Evolutionary conservation across 2,797 vertebrate species (phyloP), one percentile per base, ranked within the genome.

Genomic region (Pempheris klunzingeri): DNA sequence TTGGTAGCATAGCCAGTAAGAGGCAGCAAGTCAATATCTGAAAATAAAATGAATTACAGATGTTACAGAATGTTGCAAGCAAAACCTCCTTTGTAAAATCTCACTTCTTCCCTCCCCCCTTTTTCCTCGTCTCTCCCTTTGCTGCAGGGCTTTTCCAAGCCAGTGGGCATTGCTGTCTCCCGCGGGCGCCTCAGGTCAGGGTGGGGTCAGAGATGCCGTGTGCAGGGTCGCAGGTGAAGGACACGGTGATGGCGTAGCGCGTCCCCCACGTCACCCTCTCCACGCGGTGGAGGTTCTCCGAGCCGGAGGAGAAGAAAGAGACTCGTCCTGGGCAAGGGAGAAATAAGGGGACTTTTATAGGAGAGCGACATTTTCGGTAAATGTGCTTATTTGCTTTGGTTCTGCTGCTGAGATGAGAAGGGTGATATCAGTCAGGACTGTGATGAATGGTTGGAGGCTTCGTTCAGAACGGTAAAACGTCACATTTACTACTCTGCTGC

Each of bases 221-320:
- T 63, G 93, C 92, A 0, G 97, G 97, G 93, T 98, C 95, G 57
- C 98, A 99, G 22, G 96, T 98, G 91, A 99, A 99, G 88, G 98
- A 99, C 80, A 99, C 97, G 15, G 97, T 99, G 94, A 99, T 94
- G 90, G 97, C 97, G 0, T 95, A 98, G 55, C 97, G 96, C 3
- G 97, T 97, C 65, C 97, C 97, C 97, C 97, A 98, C 2, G 17
- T 83, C 9, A 99, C 97, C 92, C 95, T 97, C 90, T 99, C 98
- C 77, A 99, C 98, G 0, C 95, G 96, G 79, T 99, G 98, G 58
- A 99, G 94, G 90, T 99, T 99, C 93, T 99, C 98, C 0, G 98
- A 97, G 13, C 97, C 98, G 0, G 98, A 99, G 5, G 97, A 97
- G 93, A 99, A 99, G 88, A 99, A 99, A 18, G 97, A 97, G 63